Base-by-base conservation (phyloP, 2,888 invertebrate genomes). In the Hololepta plana region DNA sequence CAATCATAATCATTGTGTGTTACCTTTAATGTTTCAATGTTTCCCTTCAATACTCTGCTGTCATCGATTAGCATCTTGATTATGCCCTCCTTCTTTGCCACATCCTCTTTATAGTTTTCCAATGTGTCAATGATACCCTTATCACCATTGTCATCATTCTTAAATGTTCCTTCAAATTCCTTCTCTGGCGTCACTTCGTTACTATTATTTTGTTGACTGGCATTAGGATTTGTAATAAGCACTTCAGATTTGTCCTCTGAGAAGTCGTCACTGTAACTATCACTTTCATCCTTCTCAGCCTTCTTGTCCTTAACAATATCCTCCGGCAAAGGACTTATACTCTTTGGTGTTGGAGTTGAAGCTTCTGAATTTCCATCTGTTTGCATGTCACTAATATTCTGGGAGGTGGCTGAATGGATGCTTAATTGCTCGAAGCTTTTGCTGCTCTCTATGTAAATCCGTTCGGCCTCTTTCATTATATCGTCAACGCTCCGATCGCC, bases 401-500 rank as follows among this genome's bases (percentile, higher is more conserved):
- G 50, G 3, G 53, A 53, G 3, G 53, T 51, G 36, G 46, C 49
- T 7, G 55, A 55, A 27, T 46, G 42, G 24, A 49, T 51, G 33
- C 53, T 55, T 15, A 56, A 35, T 36, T 56, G 54, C 33, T 57
- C 55, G 34, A 55, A 55, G 31, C 53, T 55, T 32, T 52, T 55
- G 1, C 55, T 55, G 34, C 56, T 57, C 26, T 56, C 53, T 34
- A 50, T 43, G 29, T 57, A 57, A 11, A 68, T 47, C 23, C 55
- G 51, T 41, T 67, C 67, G 2, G 65, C 66, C 40, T 68, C 67
- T 33, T 56, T 58, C 37, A 68, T 52, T 20, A 68, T 57, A 32
- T 68, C 67, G 33, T 67, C 67, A 4, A 68, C 59, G 43, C 60
- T 62, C 20, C 62, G 56, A 30, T 59, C 59, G 15, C 57, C 59